Percentiles rank a stretch among this genome's conserved stretches.
Evolutionary conservation across 1,140 invertebrate species (phyloP).

Genomic region (Manduca sexta): DNA sequence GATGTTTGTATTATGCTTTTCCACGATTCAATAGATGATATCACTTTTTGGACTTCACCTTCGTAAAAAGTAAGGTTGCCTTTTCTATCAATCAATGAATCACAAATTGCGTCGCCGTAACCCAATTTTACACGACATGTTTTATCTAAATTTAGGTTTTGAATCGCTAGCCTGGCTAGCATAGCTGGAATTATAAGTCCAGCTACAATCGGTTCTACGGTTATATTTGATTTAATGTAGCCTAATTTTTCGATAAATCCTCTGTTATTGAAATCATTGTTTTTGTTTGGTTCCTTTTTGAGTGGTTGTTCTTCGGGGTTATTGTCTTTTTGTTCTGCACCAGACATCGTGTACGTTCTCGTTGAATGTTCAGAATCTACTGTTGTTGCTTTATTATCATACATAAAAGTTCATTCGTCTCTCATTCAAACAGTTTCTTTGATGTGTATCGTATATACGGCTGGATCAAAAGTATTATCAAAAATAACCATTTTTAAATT

Average conservation of each 20-base stretch:
- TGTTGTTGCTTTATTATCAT: background rate
- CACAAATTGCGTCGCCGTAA: conserved; percentile 70
- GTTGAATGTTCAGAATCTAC: conserved; percentile 10
- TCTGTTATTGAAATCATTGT: conserved; percentile 22
- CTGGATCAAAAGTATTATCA: conserved; percentile 5
- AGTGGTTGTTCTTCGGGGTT: conserved; percentile 40
- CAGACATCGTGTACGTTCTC: conserved; percentile 8
- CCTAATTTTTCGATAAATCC: conserved; percentile 36
- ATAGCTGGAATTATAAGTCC: conserved; percentile 72
- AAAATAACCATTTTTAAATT: background rate
- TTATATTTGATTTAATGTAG: conserved; percentile 56
- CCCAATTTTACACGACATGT: conserved; percentile 74
- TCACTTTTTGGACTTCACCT: conserved; percentile 70
- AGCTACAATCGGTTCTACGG: conserved; percentile 73
- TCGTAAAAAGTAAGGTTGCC: conserved; percentile 61
- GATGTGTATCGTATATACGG: conserved; percentile 9
- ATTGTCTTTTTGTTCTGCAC: conserved; percentile 12
- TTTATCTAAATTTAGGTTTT: conserved; percentile 77
- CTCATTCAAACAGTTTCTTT: conserved; percentile 2
- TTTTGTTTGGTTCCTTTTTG: conserved; percentile 23
- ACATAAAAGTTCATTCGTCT: background rate
- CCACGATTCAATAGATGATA: conserved; percentile 72
- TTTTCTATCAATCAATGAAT: conserved; percentile 62
- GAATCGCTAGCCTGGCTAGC: conserved; percentile 67
- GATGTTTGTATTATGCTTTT: conserved; percentile 74